Evolutionary conservation across 2,797 vertebrate genomes (phyloP), one percentile per base, ranked within the genome.

Genomic region (Anas bernieri): DNA sequence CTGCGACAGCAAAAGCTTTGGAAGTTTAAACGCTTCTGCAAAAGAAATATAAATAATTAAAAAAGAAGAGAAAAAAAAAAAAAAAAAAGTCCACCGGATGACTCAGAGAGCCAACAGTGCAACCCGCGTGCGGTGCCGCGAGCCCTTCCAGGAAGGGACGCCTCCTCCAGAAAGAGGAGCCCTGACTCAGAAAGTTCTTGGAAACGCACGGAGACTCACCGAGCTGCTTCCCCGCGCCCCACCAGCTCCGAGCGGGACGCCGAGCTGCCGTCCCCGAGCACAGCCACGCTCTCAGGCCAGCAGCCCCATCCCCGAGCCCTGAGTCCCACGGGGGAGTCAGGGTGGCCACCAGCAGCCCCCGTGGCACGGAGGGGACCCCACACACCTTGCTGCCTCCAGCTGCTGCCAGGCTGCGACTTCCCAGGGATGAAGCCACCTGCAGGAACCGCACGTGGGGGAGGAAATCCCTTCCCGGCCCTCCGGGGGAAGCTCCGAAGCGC

Each of bases 121-220:
- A 76, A 59, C 43, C 83, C 59, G 30, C 59, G 90, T 35, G 70
- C 62, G 11, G 31, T 70, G 56, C 91, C 4, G 12, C 3, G n/a
- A 83, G 81, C 73, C 88, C 83, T 93, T 95, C 86, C 68, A 21
- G 93, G 85, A 94, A 89, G 90, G 88, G 87, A 91, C 91, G 68
- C 68, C 80, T 87, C 91, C 93, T 90, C 89, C 92, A 92, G 69
- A 93, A 93, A 20, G 30, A 77, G 17, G 52, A 96, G 91, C 86
- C 90, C 81, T 93, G 89, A 95, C 88, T 95, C 94, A 94, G 59
- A 78, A 67, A 39, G 3, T 89, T 93, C 93, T 94, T 96, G 93
- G 96, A 97, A 97, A 59, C 7, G 1, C 26, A 33, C 2, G 0
- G 63, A 88, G 76, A 70, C 82, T 83, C 84, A 84, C 31, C 50